Base-by-base conservation (phyloP, 2,888 invertebrate species). In the Brachyptera putata region DNA sequence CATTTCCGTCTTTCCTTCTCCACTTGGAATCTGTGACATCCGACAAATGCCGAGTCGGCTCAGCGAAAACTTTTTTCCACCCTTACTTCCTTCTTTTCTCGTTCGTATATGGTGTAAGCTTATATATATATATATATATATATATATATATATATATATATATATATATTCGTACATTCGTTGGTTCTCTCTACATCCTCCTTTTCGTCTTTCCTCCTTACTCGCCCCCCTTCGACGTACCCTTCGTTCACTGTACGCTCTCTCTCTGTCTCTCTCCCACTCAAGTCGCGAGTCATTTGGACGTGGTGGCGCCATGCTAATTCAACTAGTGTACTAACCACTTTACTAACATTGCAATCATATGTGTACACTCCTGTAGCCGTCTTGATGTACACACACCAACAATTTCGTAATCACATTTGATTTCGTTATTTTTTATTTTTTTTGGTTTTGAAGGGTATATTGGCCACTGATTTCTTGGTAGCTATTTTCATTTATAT, bases 1-100 rank as follows among this genome's bases (percentile, higher is more conserved):
- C 49, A 49, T 49, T 49, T 49, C 49, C 49, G 49, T 49, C 49
- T 49, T 49, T 49, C 30, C 49, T n/a, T 49, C 49, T 49, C 49
- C 49, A 49, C 49, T 49, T 49, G 24, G 24, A 26, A 16, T 16
- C 49, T 49, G 25, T 49, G 49, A 49, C 49, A 49, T 49, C 25
- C 49, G 25, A 49, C 49, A 49, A 49, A 49, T 49, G 49, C 49
- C 25, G 14, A 49, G 26, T 49, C 26, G 26, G 49, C 49, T 49
- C 49, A 49, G 49, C 49, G 24, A 49, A 49, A 49, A 49, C 49
- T 49, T 49, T 49, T 49, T 49, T 25, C 49, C 49, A 25, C 49
- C 49, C 49, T 49, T 26, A 25, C 49, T 49, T 49, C 25, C 49
- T 49, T 49, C 41, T 21, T 41, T 41, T n/a, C n/a, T n/a, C n/a